Evolutionary conservation across 2,888 invertebrate species (phyloP).

Genomic region (Volucella inanis): DNA sequence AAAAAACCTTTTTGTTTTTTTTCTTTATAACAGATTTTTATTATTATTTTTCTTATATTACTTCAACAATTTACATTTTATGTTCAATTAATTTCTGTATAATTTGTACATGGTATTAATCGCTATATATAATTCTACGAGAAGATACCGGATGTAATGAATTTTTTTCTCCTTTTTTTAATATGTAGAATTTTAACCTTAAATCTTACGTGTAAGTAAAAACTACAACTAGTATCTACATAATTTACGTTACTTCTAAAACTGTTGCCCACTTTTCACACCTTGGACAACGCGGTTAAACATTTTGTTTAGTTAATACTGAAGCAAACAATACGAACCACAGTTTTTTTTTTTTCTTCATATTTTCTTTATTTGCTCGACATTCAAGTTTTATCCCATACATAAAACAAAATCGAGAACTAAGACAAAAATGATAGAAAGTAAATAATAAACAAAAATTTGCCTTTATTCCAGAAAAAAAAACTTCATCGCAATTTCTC

Average conservation of each 20-base stretch:
- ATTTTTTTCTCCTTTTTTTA: slow-evolving; percentile 30
- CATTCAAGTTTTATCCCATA: slow-evolving; percentile 20
- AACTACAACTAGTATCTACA: slow-evolving; percentile 67
- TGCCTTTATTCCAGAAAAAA: slow-evolving; percentile 33
- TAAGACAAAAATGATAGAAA: slow-evolving; percentile 32
- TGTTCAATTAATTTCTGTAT: slow-evolving; percentile 53
- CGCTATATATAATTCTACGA: slow-evolving; percentile 42
- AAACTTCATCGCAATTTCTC: slow-evolving; percentile 34
- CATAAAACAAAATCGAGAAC: slow-evolving; percentile 26
- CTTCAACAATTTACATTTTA: slow-evolving; percentile 67
- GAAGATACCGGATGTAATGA: slow-evolving; percentile 45
- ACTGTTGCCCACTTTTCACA: slow-evolving; percentile 36
- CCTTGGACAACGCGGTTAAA: slow-evolving; percentile 35
- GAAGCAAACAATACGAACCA: slow-evolving; percentile 60
- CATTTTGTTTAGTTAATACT: slow-evolving; percentile 58
- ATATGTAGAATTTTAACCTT: slow-evolving; percentile 26
- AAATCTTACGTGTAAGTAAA: slow-evolving; percentile 21
- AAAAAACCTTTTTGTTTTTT: slow-evolving; percentile 53
- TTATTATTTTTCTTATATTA: slow-evolving; percentile 31
- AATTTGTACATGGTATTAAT: slow-evolving; percentile 69
- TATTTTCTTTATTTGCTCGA: slow-evolving; percentile 52
- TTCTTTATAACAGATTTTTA: slow-evolving; percentile 59
- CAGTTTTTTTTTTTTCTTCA: slow-evolving; percentile 19
- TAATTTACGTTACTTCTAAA: slow-evolving; percentile 36
- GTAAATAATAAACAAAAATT: slow-evolving; percentile 27